These are phyloP conservation scores for Oscheius sp. DNA, from an alignment of 2,888 invertebrate species.

Conservation along the genomic window DNA sequence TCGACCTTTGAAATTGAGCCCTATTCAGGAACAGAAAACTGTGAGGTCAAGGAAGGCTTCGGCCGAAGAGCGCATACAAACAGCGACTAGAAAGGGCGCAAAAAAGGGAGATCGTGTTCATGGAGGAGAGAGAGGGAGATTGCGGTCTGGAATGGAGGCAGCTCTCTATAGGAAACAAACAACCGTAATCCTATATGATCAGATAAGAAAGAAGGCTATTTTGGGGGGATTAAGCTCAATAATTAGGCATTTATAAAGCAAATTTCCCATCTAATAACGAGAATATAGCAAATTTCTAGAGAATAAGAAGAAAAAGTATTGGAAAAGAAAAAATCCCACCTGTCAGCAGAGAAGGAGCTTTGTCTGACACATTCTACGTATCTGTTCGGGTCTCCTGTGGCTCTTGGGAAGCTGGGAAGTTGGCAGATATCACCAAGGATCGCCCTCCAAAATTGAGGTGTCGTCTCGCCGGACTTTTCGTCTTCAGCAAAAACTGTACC, in stretches of 20 bases:
- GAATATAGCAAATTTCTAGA: background rate
- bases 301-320: background rate
- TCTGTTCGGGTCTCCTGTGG: slow-evolving; percentile 62
- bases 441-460: slow-evolving; percentile 66
- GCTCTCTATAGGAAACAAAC: background rate
- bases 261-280: background rate
- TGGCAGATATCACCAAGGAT: slow-evolving; percentile 69
- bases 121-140: background rate
- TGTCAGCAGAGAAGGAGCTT: slow-evolving; percentile 57
- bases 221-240: too few species aligned
- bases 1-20: too few species aligned
- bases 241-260: background rate
- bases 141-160: background rate
- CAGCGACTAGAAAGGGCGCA: background rate
- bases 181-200: background rate
- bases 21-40: too few species aligned
- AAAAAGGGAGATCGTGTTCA: background rate
- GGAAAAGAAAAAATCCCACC: slow-evolving; percentile 40
- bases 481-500: slow-evolving; percentile 48
- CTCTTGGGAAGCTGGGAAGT: slow-evolving; percentile 65
- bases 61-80: slow-evolving; percentile 4
- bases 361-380: slow-evolving; percentile 69
- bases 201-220: too few species aligned
- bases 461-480: slow-evolving; percentile 54
- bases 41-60: too few species aligned